Evolutionary conservation across 2,888 invertebrate genomes (phyloP).

Genomic region (Phaonia tiefii): DNA sequence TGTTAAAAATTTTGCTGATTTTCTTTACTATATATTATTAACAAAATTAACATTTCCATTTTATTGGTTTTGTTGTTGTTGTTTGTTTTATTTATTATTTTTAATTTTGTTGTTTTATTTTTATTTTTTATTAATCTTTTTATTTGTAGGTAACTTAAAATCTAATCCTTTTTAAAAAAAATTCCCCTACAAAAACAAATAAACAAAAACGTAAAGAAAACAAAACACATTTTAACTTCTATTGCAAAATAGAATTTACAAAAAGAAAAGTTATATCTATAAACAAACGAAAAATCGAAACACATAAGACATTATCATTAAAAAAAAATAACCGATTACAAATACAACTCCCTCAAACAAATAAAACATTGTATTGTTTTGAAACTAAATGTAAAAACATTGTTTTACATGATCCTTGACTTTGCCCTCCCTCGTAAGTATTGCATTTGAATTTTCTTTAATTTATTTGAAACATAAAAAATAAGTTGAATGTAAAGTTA

Average conservation of each 20-base stretch:
- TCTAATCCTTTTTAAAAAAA: constrained; percentile 76
- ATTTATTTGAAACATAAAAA: constrained; percentile 1
- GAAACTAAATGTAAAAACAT: constrained; percentile 59
- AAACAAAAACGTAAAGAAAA: constrained; percentile 68
- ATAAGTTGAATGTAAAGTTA: not conserved
- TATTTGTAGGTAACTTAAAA: constrained; percentile 81
- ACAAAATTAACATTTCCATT: constrained; percentile 29
- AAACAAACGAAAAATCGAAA: constrained; percentile 50
- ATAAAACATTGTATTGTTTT: constrained; percentile 64
- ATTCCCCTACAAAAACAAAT: constrained; percentile 68
- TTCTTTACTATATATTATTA: constrained; percentile 18
- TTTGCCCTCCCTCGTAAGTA: constrained; percentile 63
- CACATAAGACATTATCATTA: constrained; percentile 47
- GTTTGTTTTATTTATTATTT: constrained; percentile 61
- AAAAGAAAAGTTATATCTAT: constrained; percentile 2
- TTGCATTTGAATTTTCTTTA: constrained; percentile 32
- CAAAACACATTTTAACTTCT: constrained; percentile 59
- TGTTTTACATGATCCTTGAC: constrained; percentile 63
- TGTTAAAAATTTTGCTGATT: not conserved
- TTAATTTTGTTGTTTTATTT: constrained; percentile 69
- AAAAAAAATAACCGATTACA: constrained; percentile 53
- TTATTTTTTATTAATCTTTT: constrained; percentile 78
- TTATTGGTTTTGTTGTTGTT: constrained; percentile 66
- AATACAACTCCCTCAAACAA: constrained; percentile 52
- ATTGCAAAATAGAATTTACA: constrained; percentile 30